A percentile compares a stretch with the other conserved stretches of the same genome.
phyloP scores from a whole-genome alignment of 2,113 vertebrate species.

The Macquaria ambigua region DNA sequence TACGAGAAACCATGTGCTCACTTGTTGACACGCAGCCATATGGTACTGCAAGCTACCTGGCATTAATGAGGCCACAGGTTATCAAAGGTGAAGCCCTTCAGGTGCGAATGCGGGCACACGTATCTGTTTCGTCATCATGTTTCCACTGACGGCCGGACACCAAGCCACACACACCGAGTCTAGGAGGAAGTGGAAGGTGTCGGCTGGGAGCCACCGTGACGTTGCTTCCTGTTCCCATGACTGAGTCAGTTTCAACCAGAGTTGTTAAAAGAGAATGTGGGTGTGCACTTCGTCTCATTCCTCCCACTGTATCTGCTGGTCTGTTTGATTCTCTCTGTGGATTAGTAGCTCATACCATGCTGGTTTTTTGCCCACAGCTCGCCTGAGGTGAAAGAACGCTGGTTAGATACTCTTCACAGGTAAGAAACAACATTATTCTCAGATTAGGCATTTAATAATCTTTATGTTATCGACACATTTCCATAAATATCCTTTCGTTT shows the following conservation, averaged over 20 bases:
- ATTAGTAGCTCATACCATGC: conserved; percentile 84
- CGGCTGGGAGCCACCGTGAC: conserved; percentile 84
- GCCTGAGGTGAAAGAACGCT: conserved; percentile 86
- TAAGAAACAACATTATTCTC: conserved; percentile 76
- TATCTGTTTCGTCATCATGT: conserved; percentile 27
- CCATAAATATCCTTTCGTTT: neutral
- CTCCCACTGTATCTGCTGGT: conserved; percentile 18
- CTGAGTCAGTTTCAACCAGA: conserved; percentile 84
- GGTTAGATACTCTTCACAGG: conserved; percentile 87
- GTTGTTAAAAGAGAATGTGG: conserved; percentile 77
- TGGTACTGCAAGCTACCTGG: neutral
- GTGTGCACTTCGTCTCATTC: conserved; percentile 63
- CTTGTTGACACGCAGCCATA: neutral
- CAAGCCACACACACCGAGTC: conserved; percentile 59
- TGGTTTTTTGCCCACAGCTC: conserved; percentile 80
- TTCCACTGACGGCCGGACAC: conserved; percentile 72
- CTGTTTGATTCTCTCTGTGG: conserved; percentile 60
- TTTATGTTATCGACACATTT: neutral
- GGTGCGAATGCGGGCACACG: conserved; percentile 3
- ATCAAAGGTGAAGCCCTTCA: neutral
- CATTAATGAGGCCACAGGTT: neutral
- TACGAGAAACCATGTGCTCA: neutral
- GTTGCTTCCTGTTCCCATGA: conserved; percentile 89
- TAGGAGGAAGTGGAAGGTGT: conserved; percentile 88
- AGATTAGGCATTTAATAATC: neutral